Base-by-base conservation (phyloP, 2,113 vertebrate species). In the Piprites chloris region DNA sequence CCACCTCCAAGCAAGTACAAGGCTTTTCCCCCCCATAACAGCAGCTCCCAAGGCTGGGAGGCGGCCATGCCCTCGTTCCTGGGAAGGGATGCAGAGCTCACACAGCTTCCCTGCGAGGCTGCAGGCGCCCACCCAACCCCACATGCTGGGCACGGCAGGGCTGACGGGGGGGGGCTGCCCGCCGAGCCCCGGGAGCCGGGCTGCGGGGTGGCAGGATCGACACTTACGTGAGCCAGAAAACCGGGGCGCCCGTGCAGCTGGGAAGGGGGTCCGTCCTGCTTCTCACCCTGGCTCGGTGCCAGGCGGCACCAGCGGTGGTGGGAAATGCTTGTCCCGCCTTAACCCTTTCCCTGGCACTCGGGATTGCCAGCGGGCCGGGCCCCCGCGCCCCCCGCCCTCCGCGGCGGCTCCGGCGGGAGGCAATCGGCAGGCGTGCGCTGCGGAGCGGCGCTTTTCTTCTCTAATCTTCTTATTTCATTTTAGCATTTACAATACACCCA, bases 381-480 rank as follows among this genome's bases (percentile, higher is more conserved):
- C 56, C 77, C 89, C 16, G 6, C 1, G 5, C 74, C 56, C 81
- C 93, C 46, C 69, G 0, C 53, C 81, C 67, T 30, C 71, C 0
- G 5, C 59, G 20, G 86, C 28, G 28, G 91, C 76, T 95, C 52
- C 82, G 66, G 79, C 5, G 28, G 94, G 92, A 85, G 84, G 93
- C 87, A 92, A 76, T 78, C 80, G 11, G 65, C 76, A 73, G 89
- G 91, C 41, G 5, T 33, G 14, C 24, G 61, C 95, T 96, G 96
- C 35, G 5, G 95, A 92, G 90, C 92, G 28, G 80, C 39, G 67
- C 96, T 94, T 96, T 96, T 95, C 96, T 95, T 79, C 87, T 91
- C 96, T 96, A 97, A 97, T 96, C 97, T 96, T 87, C 96, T 97
- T 97, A 96, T 94, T 97, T 94, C 97, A 96, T 96, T 93, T 96